Conservation (phyloP, 2,797 vertebrate species). For the Chrysolophus pictus region DNA sequence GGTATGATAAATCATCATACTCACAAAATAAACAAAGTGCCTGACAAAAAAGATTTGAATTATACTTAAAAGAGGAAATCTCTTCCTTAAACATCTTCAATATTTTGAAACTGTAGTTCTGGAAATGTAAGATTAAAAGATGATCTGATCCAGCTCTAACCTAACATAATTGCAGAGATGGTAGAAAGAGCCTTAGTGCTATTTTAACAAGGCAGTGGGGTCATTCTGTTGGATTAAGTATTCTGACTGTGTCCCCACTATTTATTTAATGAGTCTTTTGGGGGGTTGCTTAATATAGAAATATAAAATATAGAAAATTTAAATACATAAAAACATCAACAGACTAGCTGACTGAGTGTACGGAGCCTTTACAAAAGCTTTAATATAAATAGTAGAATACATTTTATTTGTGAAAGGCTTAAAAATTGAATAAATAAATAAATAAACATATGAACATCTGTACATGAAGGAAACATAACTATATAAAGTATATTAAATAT, state of each 20-base stretch:
- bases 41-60: slow-evolving; percentile 62
- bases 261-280: slow-evolving; percentile 37
- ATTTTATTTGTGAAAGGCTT: slow-evolving; percentile 72
- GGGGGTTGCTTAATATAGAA: slow-evolving; percentile 17
- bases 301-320: slow-evolving; percentile 57
- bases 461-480: slow-evolving; percentile 51
- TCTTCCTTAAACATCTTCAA: slow-evolving; percentile 34
- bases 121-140: slow-evolving; percentile 21
- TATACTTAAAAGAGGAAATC: slow-evolving; percentile 60
- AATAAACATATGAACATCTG: slow-evolving; percentile 61
- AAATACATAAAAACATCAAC: slow-evolving; percentile 62
- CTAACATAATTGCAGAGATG: not conserved
- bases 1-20: slow-evolving; percentile 76
- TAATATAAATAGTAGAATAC: slow-evolving; percentile 59
- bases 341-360: slow-evolving; percentile 61
- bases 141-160: not conserved
- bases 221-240: slow-evolving; percentile 33
- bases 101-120: slow-evolving; percentile 49
- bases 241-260: not conserved
- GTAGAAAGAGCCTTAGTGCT: not conserved
- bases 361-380: slow-evolving; percentile 56
- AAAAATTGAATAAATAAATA: slow-evolving; percentile 72
- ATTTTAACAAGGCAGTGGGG: not conserved
- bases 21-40: slow-evolving; percentile 69
- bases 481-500: not conserved